Percentiles rank a stretch among this genome's conserved stretches.
Conservation (phyloP, 2,113 vertebrate genomes). For the Raphicerus campestris region DNA sequence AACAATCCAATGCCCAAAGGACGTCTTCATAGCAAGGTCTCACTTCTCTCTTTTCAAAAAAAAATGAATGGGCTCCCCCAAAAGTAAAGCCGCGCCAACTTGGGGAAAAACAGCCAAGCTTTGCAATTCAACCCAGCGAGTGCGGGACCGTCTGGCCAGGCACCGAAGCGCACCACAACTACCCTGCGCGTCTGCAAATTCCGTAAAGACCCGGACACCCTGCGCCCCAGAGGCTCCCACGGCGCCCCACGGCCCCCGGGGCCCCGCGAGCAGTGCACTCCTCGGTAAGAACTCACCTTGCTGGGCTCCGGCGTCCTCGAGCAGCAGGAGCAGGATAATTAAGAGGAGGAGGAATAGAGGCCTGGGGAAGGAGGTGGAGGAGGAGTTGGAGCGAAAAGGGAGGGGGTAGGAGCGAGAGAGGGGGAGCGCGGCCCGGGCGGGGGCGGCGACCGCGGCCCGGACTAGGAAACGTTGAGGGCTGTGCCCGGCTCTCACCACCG, state of each 20-base stretch:
- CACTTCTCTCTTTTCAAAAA: background rate
- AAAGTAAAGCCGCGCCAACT: background rate
- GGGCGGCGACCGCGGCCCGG: conserved; percentile 84
- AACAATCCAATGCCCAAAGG: background rate
- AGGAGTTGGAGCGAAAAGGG: conserved; percentile 55
- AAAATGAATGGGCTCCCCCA: background rate
- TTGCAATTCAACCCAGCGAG: background rate
- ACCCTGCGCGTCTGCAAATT: background rate
- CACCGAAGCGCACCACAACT: background rate
- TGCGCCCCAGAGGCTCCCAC: background rate
- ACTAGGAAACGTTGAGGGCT: conserved; percentile 76
- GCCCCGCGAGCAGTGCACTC: background rate
- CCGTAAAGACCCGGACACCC: rapidly evolving
- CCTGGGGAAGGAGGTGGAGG: conserved; percentile 78
- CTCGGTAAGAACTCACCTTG: conserved; percentile 83
- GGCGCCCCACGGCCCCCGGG: rapidly evolving
- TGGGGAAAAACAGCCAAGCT: background rate
- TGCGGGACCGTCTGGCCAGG: background rate
- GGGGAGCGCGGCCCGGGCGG: conserved; percentile 71
- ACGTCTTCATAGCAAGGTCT: background rate
- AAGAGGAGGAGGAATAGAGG: conserved; percentile 74
- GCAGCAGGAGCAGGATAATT: conserved; percentile 76
- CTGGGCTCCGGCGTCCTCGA: conserved; percentile 84
- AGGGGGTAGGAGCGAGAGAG: conserved; percentile 76
- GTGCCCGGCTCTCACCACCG: conserved; percentile 84